phyloP scores from a whole-genome alignment of 2,113 vertebrate genomes.

The Polyodon spathula region DNA sequence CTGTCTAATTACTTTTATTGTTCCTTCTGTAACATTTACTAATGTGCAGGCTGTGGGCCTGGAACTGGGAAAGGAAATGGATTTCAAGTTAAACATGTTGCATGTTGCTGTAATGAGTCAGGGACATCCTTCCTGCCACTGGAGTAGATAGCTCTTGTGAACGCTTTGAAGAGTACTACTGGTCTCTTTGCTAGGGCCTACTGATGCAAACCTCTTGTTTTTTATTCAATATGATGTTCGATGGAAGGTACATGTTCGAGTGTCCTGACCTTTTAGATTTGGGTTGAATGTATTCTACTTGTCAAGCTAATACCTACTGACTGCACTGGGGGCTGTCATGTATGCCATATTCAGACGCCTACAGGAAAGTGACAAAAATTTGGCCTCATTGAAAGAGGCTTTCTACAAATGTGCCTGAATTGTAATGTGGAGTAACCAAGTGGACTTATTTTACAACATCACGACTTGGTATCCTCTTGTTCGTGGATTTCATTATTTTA shows the following conservation, averaged over 20 bases:
- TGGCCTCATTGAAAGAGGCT: no score
- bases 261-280: background rate
- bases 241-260: background rate
- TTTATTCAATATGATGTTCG: background rate
- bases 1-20: conserved; percentile 32
- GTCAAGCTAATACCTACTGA: no score
- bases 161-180: background rate
- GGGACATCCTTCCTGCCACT: conserved; percentile 27
- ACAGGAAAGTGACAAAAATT: no score
- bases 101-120: conserved; percentile 21
- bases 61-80: conserved; percentile 28
- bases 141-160: conserved; percentile 8
- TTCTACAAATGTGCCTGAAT: no score
- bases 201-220: background rate
- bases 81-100: conserved; percentile 25
- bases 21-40: conserved; percentile 17
- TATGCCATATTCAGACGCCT: no score
- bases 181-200: background rate
- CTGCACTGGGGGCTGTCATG: no score
- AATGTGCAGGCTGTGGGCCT: conserved; percentile 9
- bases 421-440: no score
- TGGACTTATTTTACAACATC: no score
- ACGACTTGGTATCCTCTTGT: no score
- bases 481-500: no score
- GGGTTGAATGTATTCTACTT: no score